Base-by-base conservation (phyloP, 2,888 invertebrate genomes). In the Thecophora atra region DNA sequence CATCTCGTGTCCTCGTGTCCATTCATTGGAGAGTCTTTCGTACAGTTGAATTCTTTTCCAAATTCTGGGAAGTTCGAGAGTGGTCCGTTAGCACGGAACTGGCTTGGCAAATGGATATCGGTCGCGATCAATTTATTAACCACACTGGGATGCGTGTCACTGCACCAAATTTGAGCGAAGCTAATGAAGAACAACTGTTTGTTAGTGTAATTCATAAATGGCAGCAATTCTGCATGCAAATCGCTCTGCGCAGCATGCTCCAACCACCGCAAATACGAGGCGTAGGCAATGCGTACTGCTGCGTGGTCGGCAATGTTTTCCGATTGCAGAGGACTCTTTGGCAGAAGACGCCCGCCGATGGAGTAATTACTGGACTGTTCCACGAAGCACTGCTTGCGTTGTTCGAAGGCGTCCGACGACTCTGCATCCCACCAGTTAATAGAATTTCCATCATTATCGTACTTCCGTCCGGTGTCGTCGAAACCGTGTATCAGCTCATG, bases 281-380 rank as follows among this genome's bases (percentile, higher is more conserved):
- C 75, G 64, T 80, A 86, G 19, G 85, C 84, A 58, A 85, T 74
- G 19, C 82, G 81, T 11, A 86, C 24, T 6, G 82, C 86, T 0
- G 83, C 86, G 71, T 83, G 85, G 28, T 85, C 86, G 42, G 86
- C 85, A 58, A 85, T 82, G 66, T 85, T 83, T 72, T 86, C 85
- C 26, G 81, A 77, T 44, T 84, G 83, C 0, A 76, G 71, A 0
- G 71, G 76, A 17, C 79, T 77, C 30, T 77, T 76, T 0, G 83
- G 81, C 7, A 84, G 65, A 3, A 28, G 68, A 0, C 73, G 76
- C 0, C 80, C 81, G 28, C 79, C 73, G 56, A 82, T 82, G 1
- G 72, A 64, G 60, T 81, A 82, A 1, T 73, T 64, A 15, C 81
- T 79, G 60, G 84, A 84, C 70, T 85, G 84, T 1, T 81, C 70